phyloP scores from a whole-genome alignment of 2,888 invertebrate species.

The Scaptomyza polygonia region DNA sequence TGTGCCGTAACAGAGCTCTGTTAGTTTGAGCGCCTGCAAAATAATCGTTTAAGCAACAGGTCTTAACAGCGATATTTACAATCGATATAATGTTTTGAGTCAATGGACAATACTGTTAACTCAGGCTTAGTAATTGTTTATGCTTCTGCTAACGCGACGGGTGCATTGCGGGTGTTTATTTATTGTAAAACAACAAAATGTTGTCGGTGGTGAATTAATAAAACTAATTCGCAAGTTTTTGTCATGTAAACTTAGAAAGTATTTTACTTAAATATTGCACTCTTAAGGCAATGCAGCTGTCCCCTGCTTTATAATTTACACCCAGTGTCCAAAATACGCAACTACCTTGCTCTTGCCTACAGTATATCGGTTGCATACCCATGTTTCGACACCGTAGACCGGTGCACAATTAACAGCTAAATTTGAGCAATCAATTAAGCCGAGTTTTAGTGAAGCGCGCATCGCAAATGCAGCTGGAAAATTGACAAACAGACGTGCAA shows the following conservation, averaged over 20 bases:
- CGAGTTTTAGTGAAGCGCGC: conserved; percentile 22
- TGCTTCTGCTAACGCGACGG: conserved; percentile 23
- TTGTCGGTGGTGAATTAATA: conserved; percentile 13
- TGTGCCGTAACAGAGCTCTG: conserved; percentile 26
- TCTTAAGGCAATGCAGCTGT: neutral
- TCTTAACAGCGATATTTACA: conserved; percentile 12
- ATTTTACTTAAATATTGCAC: too few relatives aligned
- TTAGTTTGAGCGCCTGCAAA: conserved; percentile 1
- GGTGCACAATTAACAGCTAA: conserved; percentile 24
- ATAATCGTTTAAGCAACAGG: neutral
- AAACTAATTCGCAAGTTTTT: conserved; percentile 5
- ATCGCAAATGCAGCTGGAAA: conserved; percentile 20
- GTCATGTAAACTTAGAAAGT: conserved; percentile 15
- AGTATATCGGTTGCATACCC: conserved; percentile 21
- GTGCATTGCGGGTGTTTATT: conserved; percentile 8
- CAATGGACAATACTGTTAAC: conserved; percentile 36
- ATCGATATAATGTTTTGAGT: conserved; percentile 23
- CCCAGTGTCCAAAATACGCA: conserved; percentile 34
- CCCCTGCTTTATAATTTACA: too few relatives aligned
- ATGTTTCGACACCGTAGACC: conserved; percentile 30
- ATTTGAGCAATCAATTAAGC: conserved; percentile 19
- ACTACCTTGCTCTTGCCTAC: conserved; percentile 32
- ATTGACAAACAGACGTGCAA: conserved; percentile 19
- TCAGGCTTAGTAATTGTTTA: conserved; percentile 41
- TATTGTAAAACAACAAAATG: conserved; percentile 1